Evolutionary conservation across 2,888 invertebrate genomes (phyloP).

Genomic region (Erannis defoliaria): DNA sequence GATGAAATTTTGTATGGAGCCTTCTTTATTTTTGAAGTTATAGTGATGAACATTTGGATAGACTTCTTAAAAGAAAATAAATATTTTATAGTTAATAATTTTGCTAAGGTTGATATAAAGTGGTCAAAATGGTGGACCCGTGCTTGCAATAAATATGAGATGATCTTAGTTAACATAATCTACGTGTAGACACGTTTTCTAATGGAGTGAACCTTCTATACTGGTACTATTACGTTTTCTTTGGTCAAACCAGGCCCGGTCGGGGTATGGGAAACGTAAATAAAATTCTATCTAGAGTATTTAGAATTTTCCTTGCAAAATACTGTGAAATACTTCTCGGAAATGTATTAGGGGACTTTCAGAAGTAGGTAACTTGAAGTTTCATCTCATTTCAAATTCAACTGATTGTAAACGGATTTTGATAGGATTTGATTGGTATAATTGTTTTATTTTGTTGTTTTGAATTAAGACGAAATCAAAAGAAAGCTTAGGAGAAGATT

Average conservation of each 20-base stretch:
- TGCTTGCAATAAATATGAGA: too few species aligned
- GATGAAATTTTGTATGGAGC: too few species aligned
- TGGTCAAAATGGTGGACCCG: too few species aligned
- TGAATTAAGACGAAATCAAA: conserved; percentile 15
- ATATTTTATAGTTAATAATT: too few species aligned
- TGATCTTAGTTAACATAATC: too few species aligned
- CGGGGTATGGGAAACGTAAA: conserved; percentile 6
- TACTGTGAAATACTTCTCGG: conserved; percentile 64
- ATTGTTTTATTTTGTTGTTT: conserved; percentile 36
- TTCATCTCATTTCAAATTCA: conserved; percentile 53
- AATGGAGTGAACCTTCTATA: too few species aligned
- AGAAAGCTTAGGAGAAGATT: not conserved
- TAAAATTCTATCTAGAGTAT: conserved; percentile 53
- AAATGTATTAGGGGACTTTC: conserved; percentile 73
- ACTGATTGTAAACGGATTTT: conserved; percentile 49
- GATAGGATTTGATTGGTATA: conserved; percentile 48
- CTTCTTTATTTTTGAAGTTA: too few species aligned
- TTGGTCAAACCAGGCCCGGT: not conserved
- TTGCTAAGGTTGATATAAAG: too few species aligned
- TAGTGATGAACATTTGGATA: too few species aligned
- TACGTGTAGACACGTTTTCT: too few species aligned
- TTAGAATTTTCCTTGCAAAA: conserved; percentile 78
- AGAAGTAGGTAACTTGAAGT: conserved; percentile 65
- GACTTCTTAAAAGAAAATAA: too few species aligned
- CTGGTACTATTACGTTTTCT: too few species aligned